Conservation (phyloP, 2,797 vertebrate genomes). For the Propithecus perrieri region DNA sequence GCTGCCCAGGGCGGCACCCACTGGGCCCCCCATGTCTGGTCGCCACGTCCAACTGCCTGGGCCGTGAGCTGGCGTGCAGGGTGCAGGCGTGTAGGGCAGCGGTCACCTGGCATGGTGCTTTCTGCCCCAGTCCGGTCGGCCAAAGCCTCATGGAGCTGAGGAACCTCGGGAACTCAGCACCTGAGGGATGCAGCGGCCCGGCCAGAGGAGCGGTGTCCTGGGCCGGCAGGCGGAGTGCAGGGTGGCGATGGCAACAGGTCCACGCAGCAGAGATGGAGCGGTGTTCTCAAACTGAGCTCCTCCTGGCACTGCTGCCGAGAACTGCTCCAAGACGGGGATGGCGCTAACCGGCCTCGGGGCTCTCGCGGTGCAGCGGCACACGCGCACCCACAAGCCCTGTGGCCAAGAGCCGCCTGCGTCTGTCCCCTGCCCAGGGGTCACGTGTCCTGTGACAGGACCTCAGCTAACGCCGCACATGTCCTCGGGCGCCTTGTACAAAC, state of each 20-base stretch:
- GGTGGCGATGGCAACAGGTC: too few relatives aligned
- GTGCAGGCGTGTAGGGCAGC: not conserved
- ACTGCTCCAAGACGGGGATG: too few relatives aligned
- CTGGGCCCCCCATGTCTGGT: not conserved
- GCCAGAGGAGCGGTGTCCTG: not conserved
- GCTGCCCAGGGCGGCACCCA: not conserved
- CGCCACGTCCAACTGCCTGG: not conserved
- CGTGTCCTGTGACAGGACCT: too few relatives aligned
- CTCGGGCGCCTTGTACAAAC: not conserved
- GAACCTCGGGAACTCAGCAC: accelerated
- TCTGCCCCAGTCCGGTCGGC: not conserved
- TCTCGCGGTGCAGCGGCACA: not conserved
- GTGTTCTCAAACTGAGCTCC: not conserved
- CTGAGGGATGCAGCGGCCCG: too few relatives aligned
- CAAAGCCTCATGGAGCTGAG: not conserved
- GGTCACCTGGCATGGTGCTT: not conserved
- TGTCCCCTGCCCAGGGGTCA: not conserved
- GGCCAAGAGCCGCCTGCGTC: not conserved
- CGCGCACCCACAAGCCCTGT: not conserved
- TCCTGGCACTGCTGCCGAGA: not conserved
- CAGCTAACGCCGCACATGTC: not conserved
- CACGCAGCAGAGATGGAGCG: not conserved
- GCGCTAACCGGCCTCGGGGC: accelerated
- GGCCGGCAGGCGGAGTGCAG: not conserved
- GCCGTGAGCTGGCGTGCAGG: not conserved